These are phyloP conservation scores for Alaudala cheleensis DNA, from an alignment of 2,113 vertebrate genomes.

Conservation along the genomic window DNA sequence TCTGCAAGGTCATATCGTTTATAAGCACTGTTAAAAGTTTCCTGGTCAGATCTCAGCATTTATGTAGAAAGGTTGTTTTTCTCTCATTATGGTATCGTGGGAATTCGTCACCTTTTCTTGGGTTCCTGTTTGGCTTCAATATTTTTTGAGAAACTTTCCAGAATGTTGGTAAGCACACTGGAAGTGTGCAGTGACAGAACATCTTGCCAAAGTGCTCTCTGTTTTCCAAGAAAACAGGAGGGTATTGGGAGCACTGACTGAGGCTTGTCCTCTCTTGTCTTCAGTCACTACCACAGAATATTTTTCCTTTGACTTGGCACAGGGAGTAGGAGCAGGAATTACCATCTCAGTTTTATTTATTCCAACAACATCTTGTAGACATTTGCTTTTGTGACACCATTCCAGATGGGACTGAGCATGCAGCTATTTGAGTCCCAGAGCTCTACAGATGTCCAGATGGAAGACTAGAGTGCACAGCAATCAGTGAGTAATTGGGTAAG, in stretches of 20 bases:
- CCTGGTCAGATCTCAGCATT: neutral
- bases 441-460: constrained; percentile 57
- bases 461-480: constrained; percentile 29
- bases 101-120: neutral
- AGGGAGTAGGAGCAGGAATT: neutral
- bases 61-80: neutral
- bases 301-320: neutral
- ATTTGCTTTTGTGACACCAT: constrained; percentile 32
- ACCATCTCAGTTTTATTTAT: constrained; percentile 11
- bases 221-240: neutral
- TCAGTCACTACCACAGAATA: neutral
- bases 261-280: neutral
- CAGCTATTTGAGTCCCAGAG: constrained; percentile 47
- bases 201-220: neutral
- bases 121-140: neutral
- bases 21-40: neutral
- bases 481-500: constrained; percentile 62
- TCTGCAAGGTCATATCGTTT: neutral
- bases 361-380: constrained; percentile 39
- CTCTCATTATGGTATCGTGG: neutral
- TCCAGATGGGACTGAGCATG: constrained; percentile 52
- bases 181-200: neutral
- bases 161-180: neutral
- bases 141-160: neutral
- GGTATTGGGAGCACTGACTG: neutral